These are phyloP conservation scores for Hecatera dysodea DNA, from an alignment of 2,888 invertebrate species.

Conservation along the genomic window DNA sequence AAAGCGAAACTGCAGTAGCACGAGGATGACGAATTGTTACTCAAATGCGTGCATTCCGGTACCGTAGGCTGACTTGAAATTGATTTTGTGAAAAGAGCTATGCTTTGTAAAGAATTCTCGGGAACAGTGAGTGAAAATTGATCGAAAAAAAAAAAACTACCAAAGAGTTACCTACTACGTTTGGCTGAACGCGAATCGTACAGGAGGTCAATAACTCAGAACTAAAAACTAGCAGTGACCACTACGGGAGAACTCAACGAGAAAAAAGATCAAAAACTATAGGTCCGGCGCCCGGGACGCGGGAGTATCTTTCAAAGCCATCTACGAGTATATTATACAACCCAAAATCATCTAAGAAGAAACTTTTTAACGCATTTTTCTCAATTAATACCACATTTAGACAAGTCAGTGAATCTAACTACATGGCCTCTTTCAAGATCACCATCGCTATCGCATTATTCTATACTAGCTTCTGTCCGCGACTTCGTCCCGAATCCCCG, in stretches of 20 bases:
- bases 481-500: too few relatives aligned
- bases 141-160: not conserved
- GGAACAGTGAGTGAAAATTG: not conserved
- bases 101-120: not conserved
- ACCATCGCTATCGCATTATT: not conserved
- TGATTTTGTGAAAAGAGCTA: constrained; percentile 1
- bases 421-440: not conserved
- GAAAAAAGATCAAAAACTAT: not conserved
- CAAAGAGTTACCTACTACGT: not conserved
- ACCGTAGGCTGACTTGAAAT: not conserved
- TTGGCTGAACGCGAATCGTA: not conserved
- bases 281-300: too few relatives aligned
- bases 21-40: constrained; percentile 42
- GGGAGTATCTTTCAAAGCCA: not conserved
- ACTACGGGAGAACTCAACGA: not conserved
- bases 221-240: not conserved
- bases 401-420: not conserved
- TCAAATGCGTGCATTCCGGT: constrained; percentile 45
- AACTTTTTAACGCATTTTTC: not conserved
- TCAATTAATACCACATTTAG: not conserved
- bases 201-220: constrained; percentile 24
- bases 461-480: too few relatives aligned
- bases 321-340: not conserved
- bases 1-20: constrained; percentile 47
- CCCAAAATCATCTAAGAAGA: not conserved